These are phyloP conservation scores for Coelopa pilipes DNA, from an alignment of 2,888 invertebrate species.

Conservation along the genomic window DNA sequence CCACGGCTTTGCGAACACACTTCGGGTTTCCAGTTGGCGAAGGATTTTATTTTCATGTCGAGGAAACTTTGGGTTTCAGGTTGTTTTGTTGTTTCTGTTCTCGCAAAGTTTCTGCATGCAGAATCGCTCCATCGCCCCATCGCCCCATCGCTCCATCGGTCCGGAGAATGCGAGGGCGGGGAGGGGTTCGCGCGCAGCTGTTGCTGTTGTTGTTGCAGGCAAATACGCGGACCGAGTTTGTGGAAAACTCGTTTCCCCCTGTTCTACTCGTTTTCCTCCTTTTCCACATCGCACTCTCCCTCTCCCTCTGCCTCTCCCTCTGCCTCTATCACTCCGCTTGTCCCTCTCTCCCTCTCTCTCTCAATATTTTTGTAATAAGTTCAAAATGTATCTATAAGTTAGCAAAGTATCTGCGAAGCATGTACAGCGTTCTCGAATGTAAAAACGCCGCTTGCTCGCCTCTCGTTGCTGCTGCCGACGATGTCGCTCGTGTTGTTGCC, in stretches of 20 bases:
- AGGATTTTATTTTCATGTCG: conserved; percentile 52
- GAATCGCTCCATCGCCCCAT: not conserved
- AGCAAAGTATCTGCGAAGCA: conserved; percentile 25
- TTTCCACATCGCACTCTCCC: too few species aligned
- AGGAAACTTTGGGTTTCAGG: not conserved
- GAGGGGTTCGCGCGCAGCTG: not conserved
- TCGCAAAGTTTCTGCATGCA: not conserved
- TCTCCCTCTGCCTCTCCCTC: not conserved
- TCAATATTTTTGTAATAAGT: conserved; percentile 27
- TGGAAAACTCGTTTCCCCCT: not conserved
- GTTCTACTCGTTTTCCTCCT: not conserved
- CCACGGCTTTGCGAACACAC: not conserved
- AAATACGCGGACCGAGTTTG: conserved; percentile 21
- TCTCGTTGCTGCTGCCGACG: too few species aligned
- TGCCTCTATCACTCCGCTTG: not conserved
- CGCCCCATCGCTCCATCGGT: not conserved
- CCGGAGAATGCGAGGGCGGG: not conserved
- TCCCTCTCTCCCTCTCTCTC: not conserved
- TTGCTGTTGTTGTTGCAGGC: conserved; percentile 4
- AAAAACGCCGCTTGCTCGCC: not conserved
- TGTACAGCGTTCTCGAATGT: conserved; percentile 13
- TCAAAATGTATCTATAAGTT: conserved; percentile 34
- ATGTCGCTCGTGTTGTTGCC: too few species aligned
- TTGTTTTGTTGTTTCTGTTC: not conserved
- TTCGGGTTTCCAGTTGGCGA: not conserved